Conservation (phyloP, 1,140 invertebrate species). For the Cheumatopsyche charites region DNA sequence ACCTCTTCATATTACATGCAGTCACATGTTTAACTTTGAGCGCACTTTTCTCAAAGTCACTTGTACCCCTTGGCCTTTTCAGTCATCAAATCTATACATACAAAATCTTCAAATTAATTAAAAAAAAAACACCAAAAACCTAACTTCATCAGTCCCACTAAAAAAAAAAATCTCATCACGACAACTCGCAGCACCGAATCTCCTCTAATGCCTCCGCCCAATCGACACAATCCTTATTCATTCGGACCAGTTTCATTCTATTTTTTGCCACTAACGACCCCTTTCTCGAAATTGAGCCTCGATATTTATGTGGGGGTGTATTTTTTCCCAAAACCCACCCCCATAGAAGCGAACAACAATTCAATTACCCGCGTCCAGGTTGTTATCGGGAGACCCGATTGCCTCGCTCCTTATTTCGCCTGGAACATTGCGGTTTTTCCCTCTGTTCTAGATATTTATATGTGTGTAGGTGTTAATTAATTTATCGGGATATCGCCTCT, state of each 20-base stretch:
- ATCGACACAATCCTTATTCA: background rate
- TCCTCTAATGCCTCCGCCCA: no score
- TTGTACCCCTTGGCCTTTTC: no score
- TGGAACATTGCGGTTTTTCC: background rate
- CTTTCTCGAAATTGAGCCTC: conserved; percentile 42
- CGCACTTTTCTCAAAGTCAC: no score
- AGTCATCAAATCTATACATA: no score
- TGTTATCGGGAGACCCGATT: background rate
- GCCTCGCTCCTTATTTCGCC: background rate
- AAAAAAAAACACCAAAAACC: no score
- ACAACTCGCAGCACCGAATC: no score
- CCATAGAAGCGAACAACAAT: conserved; percentile 47
- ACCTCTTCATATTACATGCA: no score
- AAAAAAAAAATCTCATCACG: no score
- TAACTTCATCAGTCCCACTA: no score
- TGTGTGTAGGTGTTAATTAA: conserved; percentile 21
- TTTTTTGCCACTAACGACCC: conserved; percentile 22
- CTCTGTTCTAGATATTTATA: no score
- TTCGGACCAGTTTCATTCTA: background rate
- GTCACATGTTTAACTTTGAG: no score
- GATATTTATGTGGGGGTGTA: conserved; percentile 46
- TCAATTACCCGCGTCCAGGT: conserved; percentile 39
- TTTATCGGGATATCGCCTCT: conserved; percentile 11
- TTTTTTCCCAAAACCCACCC: conserved; percentile 39
- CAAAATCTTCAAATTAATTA: no score